A percentile compares a stretch with the other conserved stretches of the same genome.
Evolutionary conservation across 2,888 invertebrate species (phyloP).

Genomic region (Seira ritae): DNA sequence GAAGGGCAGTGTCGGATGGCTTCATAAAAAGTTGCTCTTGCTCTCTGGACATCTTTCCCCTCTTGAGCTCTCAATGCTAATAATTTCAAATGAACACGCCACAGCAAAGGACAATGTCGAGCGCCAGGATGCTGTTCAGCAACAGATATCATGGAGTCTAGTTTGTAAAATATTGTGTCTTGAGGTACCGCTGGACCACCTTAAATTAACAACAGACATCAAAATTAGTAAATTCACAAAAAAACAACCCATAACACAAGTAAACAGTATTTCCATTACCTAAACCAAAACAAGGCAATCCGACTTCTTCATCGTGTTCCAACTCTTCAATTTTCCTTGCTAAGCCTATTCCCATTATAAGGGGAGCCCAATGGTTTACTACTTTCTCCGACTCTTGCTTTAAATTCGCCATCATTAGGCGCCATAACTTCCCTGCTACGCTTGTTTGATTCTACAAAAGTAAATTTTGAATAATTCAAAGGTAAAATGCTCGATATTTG

Average conservation of each 20-base stretch:
- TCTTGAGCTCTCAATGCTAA: slow-evolving; percentile 62
- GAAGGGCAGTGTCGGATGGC: slow-evolving; percentile 71
- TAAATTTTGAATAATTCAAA: neutral
- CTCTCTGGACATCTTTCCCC: slow-evolving; percentile 63
- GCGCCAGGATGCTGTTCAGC: slow-evolving; percentile 68
- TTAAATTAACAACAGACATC: slow-evolving; percentile 24
- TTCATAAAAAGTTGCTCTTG: slow-evolving; percentile 66
- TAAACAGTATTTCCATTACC: slow-evolving; percentile 49
- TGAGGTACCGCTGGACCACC: slow-evolving; percentile 72
- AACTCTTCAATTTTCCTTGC: slow-evolving; percentile 71
- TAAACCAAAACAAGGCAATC: slow-evolving; percentile 69
- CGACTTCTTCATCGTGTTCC: slow-evolving; percentile 71
- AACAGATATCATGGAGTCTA: slow-evolving; percentile 71
- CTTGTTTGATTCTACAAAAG: slow-evolving; percentile 70
- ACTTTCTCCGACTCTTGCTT: slow-evolving; percentile 64
- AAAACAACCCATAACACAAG: too few relatives aligned
- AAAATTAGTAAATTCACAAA: neutral
- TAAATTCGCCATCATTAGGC: slow-evolving; percentile 68
- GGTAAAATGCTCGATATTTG: neutral
- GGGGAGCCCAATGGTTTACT: slow-evolving; percentile 70
- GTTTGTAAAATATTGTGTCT: slow-evolving; percentile 72
- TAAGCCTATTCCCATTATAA: slow-evolving; percentile 70
- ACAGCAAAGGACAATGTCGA: slow-evolving; percentile 71
- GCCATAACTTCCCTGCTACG: slow-evolving; percentile 71
- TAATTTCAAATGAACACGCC: slow-evolving; percentile 72